These are phyloP conservation scores for Drosophila takahashii DNA, from an alignment of 1,140 invertebrate species.

Conservation along the genomic window DNA sequence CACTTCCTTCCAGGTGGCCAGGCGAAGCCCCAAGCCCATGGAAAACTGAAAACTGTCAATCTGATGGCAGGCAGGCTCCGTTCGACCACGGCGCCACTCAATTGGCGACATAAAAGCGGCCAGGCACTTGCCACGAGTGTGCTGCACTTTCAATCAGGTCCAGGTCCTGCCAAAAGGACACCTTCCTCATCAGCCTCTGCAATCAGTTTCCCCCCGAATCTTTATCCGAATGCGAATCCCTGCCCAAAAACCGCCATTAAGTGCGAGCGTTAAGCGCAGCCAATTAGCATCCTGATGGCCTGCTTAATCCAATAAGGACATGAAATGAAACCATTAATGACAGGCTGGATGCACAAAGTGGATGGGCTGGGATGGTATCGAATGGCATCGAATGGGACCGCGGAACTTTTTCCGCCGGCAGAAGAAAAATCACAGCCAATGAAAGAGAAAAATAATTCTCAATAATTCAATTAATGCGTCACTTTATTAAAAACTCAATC, in stretches of 20 bases:
- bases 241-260: conserved; percentile 12
- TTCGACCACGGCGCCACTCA: conserved; percentile 15
- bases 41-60: conserved; percentile 55
- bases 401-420: conserved; percentile 10
- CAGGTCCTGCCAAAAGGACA: conserved; percentile 8
- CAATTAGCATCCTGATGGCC: conserved; percentile 72
- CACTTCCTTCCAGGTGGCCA: conserved; percentile 17
- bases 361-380: not conserved
- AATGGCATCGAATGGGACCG: not conserved
- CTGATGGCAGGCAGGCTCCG: conserved; percentile 59
- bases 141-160: conserved; percentile 14
- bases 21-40: not conserved
- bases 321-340: conserved; percentile 78
- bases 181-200: not conserved
- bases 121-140: conserved; percentile 27
- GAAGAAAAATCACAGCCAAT: not conserved
- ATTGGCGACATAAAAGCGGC: conserved; percentile 48
- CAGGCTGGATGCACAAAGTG: conserved; percentile 36
- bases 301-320: conserved; percentile 79
- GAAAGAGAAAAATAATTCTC: conserved; percentile 64
- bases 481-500: conserved; percentile 82
- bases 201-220: not conserved
- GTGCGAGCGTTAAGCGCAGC: conserved; percentile 64
- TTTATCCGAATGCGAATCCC: not conserved
- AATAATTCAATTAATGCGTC: conserved; percentile 81